These are phyloP conservation scores for Wasmannia auropunctata DNA, from an alignment of 1,140 invertebrate species.

Conservation along the genomic window DNA sequence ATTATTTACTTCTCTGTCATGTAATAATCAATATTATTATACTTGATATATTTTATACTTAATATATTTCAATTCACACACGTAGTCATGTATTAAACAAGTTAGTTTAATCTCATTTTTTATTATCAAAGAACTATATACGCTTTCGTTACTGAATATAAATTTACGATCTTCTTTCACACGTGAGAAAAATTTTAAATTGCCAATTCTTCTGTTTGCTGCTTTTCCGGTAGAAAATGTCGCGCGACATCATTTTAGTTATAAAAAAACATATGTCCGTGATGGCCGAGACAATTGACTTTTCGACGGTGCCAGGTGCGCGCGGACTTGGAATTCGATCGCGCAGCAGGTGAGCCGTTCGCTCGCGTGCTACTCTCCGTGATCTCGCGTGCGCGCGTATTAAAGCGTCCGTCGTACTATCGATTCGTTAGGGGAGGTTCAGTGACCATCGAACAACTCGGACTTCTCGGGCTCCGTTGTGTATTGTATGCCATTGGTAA, in stretches of 20 bases:
- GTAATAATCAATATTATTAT: background rate
- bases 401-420: constrained; percentile 66
- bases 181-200: background rate
- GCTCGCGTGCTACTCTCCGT: constrained; percentile 68
- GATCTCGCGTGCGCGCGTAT: constrained; percentile 67
- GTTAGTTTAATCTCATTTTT: background rate
- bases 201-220: background rate
- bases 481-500: constrained; percentile 23
- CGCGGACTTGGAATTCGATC: constrained; percentile 68
- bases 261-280: background rate
- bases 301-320: constrained; percentile 66
- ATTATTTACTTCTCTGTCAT: background rate
- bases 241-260: background rate
- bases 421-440: constrained; percentile 71
- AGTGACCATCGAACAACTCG: constrained; percentile 66
- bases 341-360: constrained; percentile 64
- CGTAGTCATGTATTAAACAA: background rate
- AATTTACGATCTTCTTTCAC: no score
- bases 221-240: background rate
- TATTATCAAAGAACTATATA: background rate
- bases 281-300: constrained; percentile 62
- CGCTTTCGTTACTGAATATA: background rate
- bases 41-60: no score
- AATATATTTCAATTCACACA: background rate
- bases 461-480: constrained; percentile 21